phyloP scores from a whole-genome alignment of 2,113 vertebrate genomes.

The Spea multiplicata region DNA sequence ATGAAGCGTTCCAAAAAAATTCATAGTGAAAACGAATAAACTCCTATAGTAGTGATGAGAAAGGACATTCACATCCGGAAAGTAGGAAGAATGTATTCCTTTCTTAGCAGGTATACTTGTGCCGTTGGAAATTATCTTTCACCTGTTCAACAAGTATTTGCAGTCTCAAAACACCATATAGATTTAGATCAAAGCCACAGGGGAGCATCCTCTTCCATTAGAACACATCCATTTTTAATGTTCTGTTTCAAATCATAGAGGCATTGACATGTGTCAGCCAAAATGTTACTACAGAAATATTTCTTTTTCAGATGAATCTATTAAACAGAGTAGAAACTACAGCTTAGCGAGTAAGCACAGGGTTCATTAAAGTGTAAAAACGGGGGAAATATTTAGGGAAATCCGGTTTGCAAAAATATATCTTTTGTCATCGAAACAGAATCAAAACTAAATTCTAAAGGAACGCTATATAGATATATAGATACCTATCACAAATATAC shows the following conservation, averaged over 20 bases:
- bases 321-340: constrained; percentile 25
- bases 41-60: too few species aligned
- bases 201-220: constrained; percentile 69
- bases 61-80: too few species aligned
- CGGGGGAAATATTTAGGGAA: too few species aligned
- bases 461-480: too few species aligned
- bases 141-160: constrained; percentile 44
- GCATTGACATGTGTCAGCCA: constrained; percentile 55
- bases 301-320: constrained; percentile 34
- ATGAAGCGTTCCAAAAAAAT: too few species aligned
- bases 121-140: constrained; percentile 44
- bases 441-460: too few species aligned
- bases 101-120: background rate
- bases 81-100: background rate
- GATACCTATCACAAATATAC: too few species aligned
- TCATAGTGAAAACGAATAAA: too few species aligned
- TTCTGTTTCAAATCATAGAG: constrained; percentile 54
- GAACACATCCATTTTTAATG: constrained; percentile 72
- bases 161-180: constrained; percentile 55
- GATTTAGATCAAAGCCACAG: constrained; percentile 60
- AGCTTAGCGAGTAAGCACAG: too few species aligned
- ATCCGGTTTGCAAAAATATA: too few species aligned
- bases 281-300: constrained; percentile 36
- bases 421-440: too few species aligned
- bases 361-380: too few species aligned